phyloP scores from a whole-genome alignment of 2,113 vertebrate species.

The Tetraodon nigroviridis region DNA sequence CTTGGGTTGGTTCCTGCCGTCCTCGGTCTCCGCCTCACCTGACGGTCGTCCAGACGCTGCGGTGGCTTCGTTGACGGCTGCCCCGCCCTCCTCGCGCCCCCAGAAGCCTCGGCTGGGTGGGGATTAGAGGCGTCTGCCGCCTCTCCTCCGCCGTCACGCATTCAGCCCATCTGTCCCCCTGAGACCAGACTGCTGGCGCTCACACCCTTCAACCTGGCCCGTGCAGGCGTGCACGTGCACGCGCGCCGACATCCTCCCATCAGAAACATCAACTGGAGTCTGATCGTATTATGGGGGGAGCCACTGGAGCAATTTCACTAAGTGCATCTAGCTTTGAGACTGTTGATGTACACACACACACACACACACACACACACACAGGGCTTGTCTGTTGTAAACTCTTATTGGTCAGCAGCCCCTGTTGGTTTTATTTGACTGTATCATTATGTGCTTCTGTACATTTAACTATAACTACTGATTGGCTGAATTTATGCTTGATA shows the following conservation, averaged over 20 bases:
- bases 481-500: no score
- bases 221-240: constrained; percentile 3
- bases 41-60: neutral
- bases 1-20: neutral
- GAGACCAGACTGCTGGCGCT: constrained; percentile 46
- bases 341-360: neutral
- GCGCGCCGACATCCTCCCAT: constrained; percentile 31
- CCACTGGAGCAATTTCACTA: constrained; percentile 60
- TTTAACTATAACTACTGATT: neutral
- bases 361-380: neutral
- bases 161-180: constrained; percentile 41
- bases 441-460: neutral
- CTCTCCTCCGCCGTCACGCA: neutral
- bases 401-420: constrained; percentile 5
- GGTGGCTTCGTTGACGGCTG: neutral
- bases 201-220: constrained; percentile 22
- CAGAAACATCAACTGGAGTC: constrained; percentile 58
- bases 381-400: constrained; percentile 3
- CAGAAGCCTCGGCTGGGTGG: neutral
- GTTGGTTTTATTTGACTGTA: neutral
- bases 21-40: neutral
- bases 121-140: constrained; percentile 21
- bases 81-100: neutral
- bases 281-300: constrained; percentile 52
- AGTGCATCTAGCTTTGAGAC: constrained; percentile 47